Conservation (phyloP, 2,888 invertebrate species). For the Ischnus inquisitorius region DNA sequence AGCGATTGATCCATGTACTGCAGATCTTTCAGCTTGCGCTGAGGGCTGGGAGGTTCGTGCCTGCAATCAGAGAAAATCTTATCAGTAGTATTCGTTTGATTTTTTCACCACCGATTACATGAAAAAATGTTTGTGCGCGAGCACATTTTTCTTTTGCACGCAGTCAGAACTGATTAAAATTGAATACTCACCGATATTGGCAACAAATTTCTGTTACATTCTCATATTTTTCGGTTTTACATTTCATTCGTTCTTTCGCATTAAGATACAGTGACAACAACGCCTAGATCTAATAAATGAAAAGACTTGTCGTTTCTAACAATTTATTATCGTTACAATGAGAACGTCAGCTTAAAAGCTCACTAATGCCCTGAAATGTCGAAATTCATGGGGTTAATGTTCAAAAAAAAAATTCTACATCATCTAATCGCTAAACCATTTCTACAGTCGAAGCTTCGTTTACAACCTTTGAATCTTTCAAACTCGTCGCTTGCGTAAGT, state of each 20-base stretch:
- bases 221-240: no score
- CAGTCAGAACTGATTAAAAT: constrained; percentile 14
- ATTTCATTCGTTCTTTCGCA: no score
- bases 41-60: constrained; percentile 67
- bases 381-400: constrained; percentile 56
- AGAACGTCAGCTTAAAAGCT: constrained; percentile 47
- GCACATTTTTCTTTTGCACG: not conserved
- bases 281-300: constrained; percentile 54
- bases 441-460: constrained; percentile 29
- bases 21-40: constrained; percentile 79
- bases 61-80: constrained; percentile 62
- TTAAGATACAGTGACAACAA: constrained; percentile 27
- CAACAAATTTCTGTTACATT: not conserved
- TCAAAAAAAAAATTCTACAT: constrained; percentile 29
- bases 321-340: constrained; percentile 78
- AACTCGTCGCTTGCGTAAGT: constrained; percentile 16
- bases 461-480: constrained; percentile 1
- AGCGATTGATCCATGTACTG: constrained; percentile 82
- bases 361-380: constrained; percentile 75
- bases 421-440: constrained; percentile 24
- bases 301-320: constrained; percentile 72
- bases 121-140: constrained; percentile 15
- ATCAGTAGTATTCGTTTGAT: constrained; percentile 10
- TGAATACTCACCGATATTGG: constrained; percentile 42
- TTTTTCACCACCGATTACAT: constrained; percentile 3